Conservation (phyloP, 2,888 invertebrate genomes). For the Epinotia nisella region DNA sequence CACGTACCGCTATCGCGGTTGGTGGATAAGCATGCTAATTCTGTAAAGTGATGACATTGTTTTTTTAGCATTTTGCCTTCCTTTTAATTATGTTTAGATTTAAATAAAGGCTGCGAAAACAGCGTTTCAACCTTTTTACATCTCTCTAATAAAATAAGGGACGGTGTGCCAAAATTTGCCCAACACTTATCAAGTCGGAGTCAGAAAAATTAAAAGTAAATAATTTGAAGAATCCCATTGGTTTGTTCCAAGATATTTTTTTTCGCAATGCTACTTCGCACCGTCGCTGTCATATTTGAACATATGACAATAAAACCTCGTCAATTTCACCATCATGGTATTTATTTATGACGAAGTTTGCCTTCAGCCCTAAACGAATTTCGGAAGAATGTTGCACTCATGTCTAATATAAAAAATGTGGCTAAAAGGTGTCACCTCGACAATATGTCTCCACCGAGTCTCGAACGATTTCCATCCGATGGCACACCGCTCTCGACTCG, state of each 20-base stretch:
- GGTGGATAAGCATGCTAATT: conserved; percentile 8
- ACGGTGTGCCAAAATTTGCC: too few relatives aligned
- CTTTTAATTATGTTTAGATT: neutral
- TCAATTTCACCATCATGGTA: neutral
- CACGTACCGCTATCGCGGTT: conserved; percentile 1
- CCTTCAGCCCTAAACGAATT: neutral
- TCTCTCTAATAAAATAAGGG: neutral
- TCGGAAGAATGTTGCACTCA: neutral
- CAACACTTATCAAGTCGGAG: too few relatives aligned
- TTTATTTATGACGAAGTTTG: neutral
- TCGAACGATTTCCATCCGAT: neutral
- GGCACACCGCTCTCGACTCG: neutral
- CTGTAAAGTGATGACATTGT: conserved; percentile 5
- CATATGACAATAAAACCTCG: too few relatives aligned
- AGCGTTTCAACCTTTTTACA: neutral
- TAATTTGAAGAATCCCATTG: too few relatives aligned
- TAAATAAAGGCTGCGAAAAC: neutral
- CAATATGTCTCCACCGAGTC: neutral
- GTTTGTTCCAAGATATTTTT: too few relatives aligned
- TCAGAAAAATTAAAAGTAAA: too few relatives aligned
- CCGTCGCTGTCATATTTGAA: too few relatives aligned
- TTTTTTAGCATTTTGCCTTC: neutral
- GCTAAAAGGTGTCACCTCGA: neutral
- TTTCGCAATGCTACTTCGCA: too few relatives aligned
- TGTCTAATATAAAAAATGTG: neutral